phyloP scores from a whole-genome alignment of 1,140 invertebrate genomes.

The Rhagoletis zephyria region DNA sequence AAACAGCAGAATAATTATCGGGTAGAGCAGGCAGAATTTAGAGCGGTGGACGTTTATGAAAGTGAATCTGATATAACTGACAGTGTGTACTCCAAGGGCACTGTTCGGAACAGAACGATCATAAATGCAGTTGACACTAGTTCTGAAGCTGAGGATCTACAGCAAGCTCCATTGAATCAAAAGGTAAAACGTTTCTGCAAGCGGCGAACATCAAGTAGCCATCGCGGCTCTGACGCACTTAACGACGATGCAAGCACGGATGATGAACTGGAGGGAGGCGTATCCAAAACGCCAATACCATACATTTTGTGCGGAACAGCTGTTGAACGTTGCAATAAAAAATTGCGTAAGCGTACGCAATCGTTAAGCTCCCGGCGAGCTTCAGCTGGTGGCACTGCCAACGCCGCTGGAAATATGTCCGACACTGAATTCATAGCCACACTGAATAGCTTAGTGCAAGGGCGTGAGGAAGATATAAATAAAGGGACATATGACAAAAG shows the following conservation, averaged over 20 bases:
- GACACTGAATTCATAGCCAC: slow-evolving; percentile 57
- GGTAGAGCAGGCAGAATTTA: slow-evolving; percentile 66
- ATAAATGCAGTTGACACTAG: slow-evolving; percentile 54
- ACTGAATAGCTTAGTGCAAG: slow-evolving; percentile 56
- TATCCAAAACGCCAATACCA: slow-evolving; percentile 63
- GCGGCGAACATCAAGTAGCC: slow-evolving; percentile 65
- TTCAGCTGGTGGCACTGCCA: slow-evolving; percentile 14
- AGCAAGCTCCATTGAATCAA: slow-evolving; percentile 55
- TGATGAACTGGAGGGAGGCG: slow-evolving; percentile 58
- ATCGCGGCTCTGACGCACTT: slow-evolving; percentile 63
- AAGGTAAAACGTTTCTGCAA: slow-evolving; percentile 68
- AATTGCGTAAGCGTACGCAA: slow-evolving; percentile 56
- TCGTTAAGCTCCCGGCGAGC: background rate
- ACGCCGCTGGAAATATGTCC: slow-evolving; percentile 28
- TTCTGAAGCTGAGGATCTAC: slow-evolving; percentile 57
- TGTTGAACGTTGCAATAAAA: slow-evolving; percentile 66
- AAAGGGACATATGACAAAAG: slow-evolving; percentile 56
- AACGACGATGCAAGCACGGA: slow-evolving; percentile 56
- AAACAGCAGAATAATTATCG: slow-evolving; percentile 65
- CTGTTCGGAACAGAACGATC: slow-evolving; percentile 52
- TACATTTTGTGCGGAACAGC: slow-evolving; percentile 67
- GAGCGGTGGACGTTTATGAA: slow-evolving; percentile 70
- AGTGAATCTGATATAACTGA: slow-evolving; percentile 71
- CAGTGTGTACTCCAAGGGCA: slow-evolving; percentile 67
- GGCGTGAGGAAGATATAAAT: slow-evolving; percentile 28